Evolutionary conservation across 2,888 invertebrate species (phyloP), one percentile per base, ranked within the genome.

Genomic region (Pharmacophagus antenor): DNA sequence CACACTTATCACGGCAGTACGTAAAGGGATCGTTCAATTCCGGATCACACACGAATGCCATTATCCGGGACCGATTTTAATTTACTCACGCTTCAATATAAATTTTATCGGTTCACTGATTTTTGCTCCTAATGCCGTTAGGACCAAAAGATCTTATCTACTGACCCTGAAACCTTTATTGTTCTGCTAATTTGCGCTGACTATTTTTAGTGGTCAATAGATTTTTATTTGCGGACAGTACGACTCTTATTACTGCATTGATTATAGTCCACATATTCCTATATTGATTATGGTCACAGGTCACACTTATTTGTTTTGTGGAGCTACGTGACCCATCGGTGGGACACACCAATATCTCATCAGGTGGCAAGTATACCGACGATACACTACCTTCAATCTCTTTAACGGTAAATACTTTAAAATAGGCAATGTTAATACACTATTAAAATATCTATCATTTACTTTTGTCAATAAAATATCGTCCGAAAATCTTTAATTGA

Each of bases 1-100:
- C 18, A 18, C 42, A 44, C 42, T 44, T 44, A 44, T 20, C 42
- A 18, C 18, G 18, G 8, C 17, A 8, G 18, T n/a, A 18, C 42
- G 42, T 20, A 44, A 18, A 44, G 42, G 42, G 42, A 44, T n/a
- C 18, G 18, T 18, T 18, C 42, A n/a, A 44, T 44, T 18, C 20
- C 42, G 42, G 18, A 44, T 44, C 42, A 44, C 42, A 44, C 2
- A n/a, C 42, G n/a, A 37, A 37, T 37, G 37, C 37, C 6, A 37
- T 37, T 37, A 37, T 37, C 37, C 37, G 37, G 37, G n/a, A n/a
- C 37, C 37, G 37, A 5, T 37, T 37, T 37, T 37, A 37, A 37
- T 37, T 37, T 37, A 37, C 37, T 37, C 5, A 15, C n/a, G 37
- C 0, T 4, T 37, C 37, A 37, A 37, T 37, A 37, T 37, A 37